A percentile compares a stretch with the other conserved stretches of the same genome.
phyloP scores from a whole-genome alignment of 2,113 vertebrate genomes.

The Trematocara stigmaticum region DNA sequence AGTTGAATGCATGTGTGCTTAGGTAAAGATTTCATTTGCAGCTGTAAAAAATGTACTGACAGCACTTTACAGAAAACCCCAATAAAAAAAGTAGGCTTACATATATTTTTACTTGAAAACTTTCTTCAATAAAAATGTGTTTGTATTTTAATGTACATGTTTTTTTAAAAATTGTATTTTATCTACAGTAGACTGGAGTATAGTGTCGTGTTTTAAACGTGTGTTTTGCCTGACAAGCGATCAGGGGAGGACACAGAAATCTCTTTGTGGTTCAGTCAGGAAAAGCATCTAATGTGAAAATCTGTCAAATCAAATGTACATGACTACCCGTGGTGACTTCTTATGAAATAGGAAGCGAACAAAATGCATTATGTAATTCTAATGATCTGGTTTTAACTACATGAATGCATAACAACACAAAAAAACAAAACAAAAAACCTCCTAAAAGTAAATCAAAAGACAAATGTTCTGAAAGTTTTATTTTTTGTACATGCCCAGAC shows the following conservation, averaged over 20 bases:
- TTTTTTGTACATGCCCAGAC: background rate
- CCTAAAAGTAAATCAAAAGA: background rate
- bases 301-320: background rate
- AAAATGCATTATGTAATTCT: background rate
- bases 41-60: background rate
- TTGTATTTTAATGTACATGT: background rate
- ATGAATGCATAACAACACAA: background rate
- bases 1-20: background rate
- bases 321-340: background rate
- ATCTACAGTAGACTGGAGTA: background rate
- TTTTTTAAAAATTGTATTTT: background rate
- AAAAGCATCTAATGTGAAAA: background rate
- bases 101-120: background rate
- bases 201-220: background rate
- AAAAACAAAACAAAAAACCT: fast-evolving
- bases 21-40: constrained; percentile 1
- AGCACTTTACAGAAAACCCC: background rate
- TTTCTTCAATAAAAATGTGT: background rate
- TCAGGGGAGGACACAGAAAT: background rate
- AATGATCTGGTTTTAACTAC: background rate
- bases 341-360: background rate
- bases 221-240: background rate
- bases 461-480: background rate
- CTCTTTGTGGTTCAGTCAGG: background rate
- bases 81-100: background rate